phyloP scores from a whole-genome alignment of 2,797 vertebrate genomes.

The Chaunax sp. region DNA sequence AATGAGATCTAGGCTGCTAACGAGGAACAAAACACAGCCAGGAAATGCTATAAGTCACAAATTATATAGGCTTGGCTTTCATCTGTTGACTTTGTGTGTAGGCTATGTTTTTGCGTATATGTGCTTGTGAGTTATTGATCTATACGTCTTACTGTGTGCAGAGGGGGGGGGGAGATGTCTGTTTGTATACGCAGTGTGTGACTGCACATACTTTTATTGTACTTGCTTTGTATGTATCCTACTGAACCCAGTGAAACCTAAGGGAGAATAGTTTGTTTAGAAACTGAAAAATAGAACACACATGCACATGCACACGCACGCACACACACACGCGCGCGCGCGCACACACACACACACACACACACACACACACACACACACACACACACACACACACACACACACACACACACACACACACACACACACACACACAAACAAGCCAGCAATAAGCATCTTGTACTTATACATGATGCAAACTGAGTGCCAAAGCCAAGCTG shows the following conservation, averaged over 20 bases:
- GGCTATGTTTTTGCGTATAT: not conserved
- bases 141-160: conserved; percentile 15
- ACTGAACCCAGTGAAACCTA: conserved; percentile 11
- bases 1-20: conserved; percentile 76
- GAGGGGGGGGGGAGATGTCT: not conserved
- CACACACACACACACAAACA: conserved; percentile 22
- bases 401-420: conserved; percentile 21
- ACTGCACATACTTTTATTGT: not conserved
- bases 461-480: conserved; percentile 67
- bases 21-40: conserved; percentile 61
- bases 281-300: conserved; percentile 45
- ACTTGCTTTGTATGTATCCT: conserved; percentile 20
- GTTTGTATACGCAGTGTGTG: conserved; percentile 4
- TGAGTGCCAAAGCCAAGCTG: conserved; percentile 53
- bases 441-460: conserved; percentile 48
- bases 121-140: conserved; percentile 3
- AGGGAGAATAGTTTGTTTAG: conserved; percentile 17
- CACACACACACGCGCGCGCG: conserved; percentile 9
- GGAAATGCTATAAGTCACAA: conserved; percentile 47
- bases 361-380: too few species aligned
- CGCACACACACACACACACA: too few species aligned
- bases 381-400: too few species aligned
- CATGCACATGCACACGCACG: conserved; percentile 23
- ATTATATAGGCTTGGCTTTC: conserved; percentile 36
- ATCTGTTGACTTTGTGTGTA: conserved; percentile 30